These are phyloP conservation scores for Lepidothrix coronata DNA, from an alignment of 2,113 vertebrate genomes.

Conservation along the genomic window DNA sequence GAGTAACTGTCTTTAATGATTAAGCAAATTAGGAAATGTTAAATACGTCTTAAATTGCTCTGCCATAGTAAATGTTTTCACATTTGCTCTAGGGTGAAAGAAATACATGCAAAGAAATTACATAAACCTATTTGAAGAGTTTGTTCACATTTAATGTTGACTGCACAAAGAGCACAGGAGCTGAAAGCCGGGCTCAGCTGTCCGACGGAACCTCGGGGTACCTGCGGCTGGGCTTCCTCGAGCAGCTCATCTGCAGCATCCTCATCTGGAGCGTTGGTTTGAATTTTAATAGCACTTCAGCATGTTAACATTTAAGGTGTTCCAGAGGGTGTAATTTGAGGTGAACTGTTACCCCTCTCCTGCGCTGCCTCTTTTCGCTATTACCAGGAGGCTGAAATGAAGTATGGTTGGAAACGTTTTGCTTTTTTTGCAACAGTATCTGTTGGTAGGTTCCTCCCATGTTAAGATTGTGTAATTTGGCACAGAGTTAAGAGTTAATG, in stretches of 20 bases:
- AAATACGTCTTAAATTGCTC: not conserved
- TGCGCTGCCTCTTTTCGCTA: not conserved
- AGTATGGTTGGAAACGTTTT: not conserved
- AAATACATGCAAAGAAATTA: not conserved
- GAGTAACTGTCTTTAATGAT: not conserved
- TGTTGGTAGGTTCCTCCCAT: constrained; percentile 40
- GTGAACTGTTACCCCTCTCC: not conserved
- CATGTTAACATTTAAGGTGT: not conserved
- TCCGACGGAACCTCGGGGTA: accelerated
- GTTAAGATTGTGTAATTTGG: constrained; percentile 26
- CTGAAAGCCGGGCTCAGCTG: not conserved
- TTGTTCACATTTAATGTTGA: not conserved
- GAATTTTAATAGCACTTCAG: not conserved
- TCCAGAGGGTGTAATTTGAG: not conserved
- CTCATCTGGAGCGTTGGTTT: not conserved
- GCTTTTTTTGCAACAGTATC: not conserved
- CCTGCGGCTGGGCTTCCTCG: not conserved
- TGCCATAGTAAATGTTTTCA: not conserved
- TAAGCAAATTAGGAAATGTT: not conserved
- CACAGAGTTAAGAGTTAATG: constrained; percentile 20
- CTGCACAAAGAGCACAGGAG: not conserved
- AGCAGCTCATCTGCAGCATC: not conserved
- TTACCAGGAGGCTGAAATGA: not conserved
- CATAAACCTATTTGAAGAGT: not conserved
- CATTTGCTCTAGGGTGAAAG: not conserved